phyloP scores from a whole-genome alignment of 2,888 invertebrate genomes.

The Hydrotaea diabolus region DNA sequence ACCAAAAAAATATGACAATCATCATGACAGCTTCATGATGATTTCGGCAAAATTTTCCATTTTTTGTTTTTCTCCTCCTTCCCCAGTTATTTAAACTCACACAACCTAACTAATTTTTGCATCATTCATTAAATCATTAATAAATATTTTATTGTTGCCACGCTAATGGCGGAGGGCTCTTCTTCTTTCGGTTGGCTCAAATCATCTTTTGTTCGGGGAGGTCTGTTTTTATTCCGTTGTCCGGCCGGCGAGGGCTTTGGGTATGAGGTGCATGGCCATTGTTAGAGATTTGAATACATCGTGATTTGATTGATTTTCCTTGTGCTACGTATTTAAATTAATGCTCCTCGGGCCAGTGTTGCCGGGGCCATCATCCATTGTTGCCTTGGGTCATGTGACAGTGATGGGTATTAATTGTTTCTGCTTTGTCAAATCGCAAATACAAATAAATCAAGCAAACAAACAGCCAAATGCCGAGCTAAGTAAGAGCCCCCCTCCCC shows the following conservation, averaged over 20 bases:
- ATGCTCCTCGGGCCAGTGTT: neutral
- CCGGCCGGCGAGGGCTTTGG: neutral
- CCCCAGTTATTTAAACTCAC: neutral
- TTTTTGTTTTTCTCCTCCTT: neutral
- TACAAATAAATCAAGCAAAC: neutral
- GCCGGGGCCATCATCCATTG: neutral
- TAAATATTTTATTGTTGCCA: slow-evolving; percentile 19
- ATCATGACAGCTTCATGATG: neutral
- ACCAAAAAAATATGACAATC: neutral
- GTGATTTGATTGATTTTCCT: slow-evolving; percentile 32
- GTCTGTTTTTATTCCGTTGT: neutral
- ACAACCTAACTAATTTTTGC: slow-evolving; percentile 2
- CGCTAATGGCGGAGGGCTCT: neutral
- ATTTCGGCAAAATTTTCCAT: neutral
- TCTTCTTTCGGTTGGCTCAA: neutral
- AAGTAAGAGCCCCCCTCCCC: no score
- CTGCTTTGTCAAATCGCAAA: slow-evolving; percentile 20
- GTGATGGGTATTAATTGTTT: slow-evolving; percentile 32
- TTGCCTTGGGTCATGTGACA: slow-evolving; percentile 4
- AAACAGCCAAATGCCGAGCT: no score
- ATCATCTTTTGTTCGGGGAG: neutral
- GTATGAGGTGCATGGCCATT: neutral
- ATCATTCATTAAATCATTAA: slow-evolving; percentile 26
- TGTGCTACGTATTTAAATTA: slow-evolving; percentile 1
- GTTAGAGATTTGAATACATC: slow-evolving; percentile 15